Conservation (phyloP, 2,888 invertebrate genomes). For the Zhengitettix transpicula region DNA sequence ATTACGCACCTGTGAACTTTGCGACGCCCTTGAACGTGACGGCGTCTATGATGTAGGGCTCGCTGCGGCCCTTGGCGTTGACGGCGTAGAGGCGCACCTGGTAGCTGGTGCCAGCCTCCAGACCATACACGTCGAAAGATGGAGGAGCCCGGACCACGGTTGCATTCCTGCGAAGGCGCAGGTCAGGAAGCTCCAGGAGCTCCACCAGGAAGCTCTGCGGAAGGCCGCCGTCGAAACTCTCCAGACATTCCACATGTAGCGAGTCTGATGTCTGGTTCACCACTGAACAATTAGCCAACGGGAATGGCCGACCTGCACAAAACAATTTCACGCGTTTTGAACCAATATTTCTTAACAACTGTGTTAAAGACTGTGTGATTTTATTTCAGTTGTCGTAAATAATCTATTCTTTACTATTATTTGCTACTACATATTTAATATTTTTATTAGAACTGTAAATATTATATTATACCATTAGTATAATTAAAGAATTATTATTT, state of each 20-base stretch:
- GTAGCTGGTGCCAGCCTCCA: slow-evolving; percentile 59
- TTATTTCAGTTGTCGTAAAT: no score
- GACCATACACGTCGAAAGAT: slow-evolving; percentile 46
- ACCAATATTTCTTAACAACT: not conserved
- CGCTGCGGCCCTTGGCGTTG: slow-evolving; percentile 76
- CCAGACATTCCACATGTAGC: slow-evolving; percentile 68
- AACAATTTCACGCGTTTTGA: not conserved
- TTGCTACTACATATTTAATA: no score
- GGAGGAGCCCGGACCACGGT: slow-evolving; percentile 46
- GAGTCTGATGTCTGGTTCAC: slow-evolving; percentile 71
- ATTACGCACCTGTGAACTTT: slow-evolving; percentile 58
- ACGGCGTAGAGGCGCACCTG: slow-evolving; percentile 65
- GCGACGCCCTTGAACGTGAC: slow-evolving; percentile 74
- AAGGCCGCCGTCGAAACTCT: slow-evolving; percentile 75
- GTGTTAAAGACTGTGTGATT: no score
- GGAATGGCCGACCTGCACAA: slow-evolving; percentile 67
- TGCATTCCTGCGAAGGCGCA: slow-evolving; percentile 44
- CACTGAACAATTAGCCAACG: slow-evolving; percentile 74
- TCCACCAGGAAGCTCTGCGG: slow-evolving; percentile 77
- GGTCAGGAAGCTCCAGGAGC: slow-evolving; percentile 51
- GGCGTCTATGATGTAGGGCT: slow-evolving; percentile 65
- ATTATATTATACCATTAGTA: no score
- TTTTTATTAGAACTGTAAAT: no score
- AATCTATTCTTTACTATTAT: no score
- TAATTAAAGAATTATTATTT: no score